phyloP scores from a whole-genome alignment of 2,888 invertebrate genomes.

The Meteorus cinctellus region DNA sequence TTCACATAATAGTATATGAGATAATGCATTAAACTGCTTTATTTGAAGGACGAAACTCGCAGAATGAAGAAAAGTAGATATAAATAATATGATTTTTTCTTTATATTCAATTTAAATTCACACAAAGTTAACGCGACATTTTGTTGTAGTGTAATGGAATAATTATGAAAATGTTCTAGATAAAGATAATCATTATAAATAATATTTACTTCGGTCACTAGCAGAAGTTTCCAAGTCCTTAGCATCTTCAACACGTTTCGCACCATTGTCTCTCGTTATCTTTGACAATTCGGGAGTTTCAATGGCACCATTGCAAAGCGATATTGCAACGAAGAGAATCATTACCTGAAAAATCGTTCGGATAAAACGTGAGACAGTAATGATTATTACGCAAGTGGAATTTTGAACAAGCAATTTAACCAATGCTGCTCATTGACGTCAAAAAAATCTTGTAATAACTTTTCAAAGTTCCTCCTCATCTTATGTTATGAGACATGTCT shows the following conservation, averaged over 20 bases:
- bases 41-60: too few relatives aligned
- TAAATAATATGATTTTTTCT: too few relatives aligned
- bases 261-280: constrained; percentile 35
- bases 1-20: background rate
- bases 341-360: constrained; percentile 51
- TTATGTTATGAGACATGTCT: background rate
- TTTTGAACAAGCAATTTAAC: background rate
- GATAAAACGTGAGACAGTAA: background rate
- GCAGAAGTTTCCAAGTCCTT: constrained; percentile 60
- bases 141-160: background rate
- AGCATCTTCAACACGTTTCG: constrained; percentile 43
- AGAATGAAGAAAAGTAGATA: too few relatives aligned
- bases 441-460: background rate
- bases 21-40: too few relatives aligned
- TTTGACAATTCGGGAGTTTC: constrained; percentile 52
- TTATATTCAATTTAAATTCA: background rate
- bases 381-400: constrained; percentile 8
- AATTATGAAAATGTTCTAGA: background rate
- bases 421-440: background rate
- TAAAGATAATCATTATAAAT: constrained; percentile 18
- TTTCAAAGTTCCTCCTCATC: background rate
- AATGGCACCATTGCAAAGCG: constrained; percentile 54
- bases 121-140: background rate
- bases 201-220: constrained; percentile 63
- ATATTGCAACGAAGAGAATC: constrained; percentile 50